A percentile compares a stretch with the other conserved stretches of the same genome.
These are phyloP conservation scores for Melangyna quadrimaculata DNA, from an alignment of 2,888 invertebrate genomes.

Conservation along the genomic window DNA sequence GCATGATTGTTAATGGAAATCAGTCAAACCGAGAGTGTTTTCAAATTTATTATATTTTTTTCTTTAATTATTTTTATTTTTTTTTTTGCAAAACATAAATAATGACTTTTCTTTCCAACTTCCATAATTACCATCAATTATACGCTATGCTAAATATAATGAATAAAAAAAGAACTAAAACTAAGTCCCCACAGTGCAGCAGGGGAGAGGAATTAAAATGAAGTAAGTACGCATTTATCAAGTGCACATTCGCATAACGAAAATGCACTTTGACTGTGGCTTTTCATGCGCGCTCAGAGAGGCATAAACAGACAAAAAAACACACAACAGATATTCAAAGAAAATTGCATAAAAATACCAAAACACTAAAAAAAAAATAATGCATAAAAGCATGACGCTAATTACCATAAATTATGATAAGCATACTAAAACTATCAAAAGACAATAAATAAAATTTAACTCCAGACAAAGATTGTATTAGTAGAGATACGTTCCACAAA, in stretches of 20 bases:
- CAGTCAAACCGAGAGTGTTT: neutral
- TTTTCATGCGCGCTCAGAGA: constrained; percentile 12
- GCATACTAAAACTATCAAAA: constrained; percentile 43
- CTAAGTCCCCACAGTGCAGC: neutral
- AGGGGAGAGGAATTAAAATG: neutral
- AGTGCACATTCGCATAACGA: constrained; percentile 67
- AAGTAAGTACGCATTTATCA: constrained; percentile 43
- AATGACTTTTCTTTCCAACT: constrained; percentile 18
- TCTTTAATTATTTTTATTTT: constrained; percentile 5
- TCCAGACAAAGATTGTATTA: neutral
- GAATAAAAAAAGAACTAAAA: constrained; percentile 16
- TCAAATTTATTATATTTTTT: neutral
- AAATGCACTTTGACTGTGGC: constrained; percentile 44
- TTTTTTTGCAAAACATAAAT: constrained; percentile 27
- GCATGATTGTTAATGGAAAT: neutral
- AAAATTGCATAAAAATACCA: constrained; percentile 1
- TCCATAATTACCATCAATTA: constrained; percentile 65
- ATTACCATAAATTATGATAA: constrained; percentile 69
- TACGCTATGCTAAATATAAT: constrained; percentile 44
- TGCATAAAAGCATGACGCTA: constrained; percentile 54
- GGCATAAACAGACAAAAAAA: neutral
- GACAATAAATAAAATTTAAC: constrained; percentile 36
- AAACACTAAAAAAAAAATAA: constrained; percentile 1
- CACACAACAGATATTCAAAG: neutral
- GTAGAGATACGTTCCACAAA: neutral